A percentile compares a stretch with the other conserved stretches of the same genome.
phyloP scores from a whole-genome alignment of 1,140 invertebrate genomes.

The Condylostylus longicornis region DNA sequence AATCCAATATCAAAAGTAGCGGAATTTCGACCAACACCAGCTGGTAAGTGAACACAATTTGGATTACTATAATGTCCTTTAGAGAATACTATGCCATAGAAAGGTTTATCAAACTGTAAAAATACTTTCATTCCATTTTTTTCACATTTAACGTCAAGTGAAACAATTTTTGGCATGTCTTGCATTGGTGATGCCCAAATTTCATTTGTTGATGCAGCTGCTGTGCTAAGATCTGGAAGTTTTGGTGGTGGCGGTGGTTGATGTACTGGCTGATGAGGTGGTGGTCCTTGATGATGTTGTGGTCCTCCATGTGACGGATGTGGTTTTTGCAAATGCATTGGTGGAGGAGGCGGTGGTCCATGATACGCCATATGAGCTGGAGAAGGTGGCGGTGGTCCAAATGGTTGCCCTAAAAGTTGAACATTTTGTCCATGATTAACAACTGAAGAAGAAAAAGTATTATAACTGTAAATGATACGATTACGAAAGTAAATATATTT shows the following conservation, averaged over 20 bases:
- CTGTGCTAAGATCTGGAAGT: conserved; percentile 24
- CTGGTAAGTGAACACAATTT: conserved; percentile 80
- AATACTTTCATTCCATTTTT: conserved; percentile 88
- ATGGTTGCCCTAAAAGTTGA: conserved; percentile 32
- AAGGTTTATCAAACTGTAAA: conserved; percentile 83
- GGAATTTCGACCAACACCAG: conserved; percentile 66
- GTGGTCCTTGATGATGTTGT: conserved; percentile 13
- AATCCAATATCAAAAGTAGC: conserved; percentile 84
- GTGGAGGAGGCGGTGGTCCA: conserved; percentile 47
- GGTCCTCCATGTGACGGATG: conserved; percentile 36
- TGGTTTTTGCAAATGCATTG: conserved; percentile 36
- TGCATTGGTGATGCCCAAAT: conserved; percentile 63
- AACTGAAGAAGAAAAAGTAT: conserved; percentile 12
- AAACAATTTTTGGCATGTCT: conserved; percentile 83
- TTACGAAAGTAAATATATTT: conserved; percentile 7
- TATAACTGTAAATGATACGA: background rate
- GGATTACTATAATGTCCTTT: conserved; percentile 84
- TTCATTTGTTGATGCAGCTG: conserved; percentile 42
- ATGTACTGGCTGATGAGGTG: conserved; percentile 1
- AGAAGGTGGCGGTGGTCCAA: conserved; percentile 34
- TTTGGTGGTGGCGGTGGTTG: conserved; percentile 10
- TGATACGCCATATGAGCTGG: conserved; percentile 44
- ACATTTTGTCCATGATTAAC: conserved; percentile 24
- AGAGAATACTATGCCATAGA: conserved; percentile 87
- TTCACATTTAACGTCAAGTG: conserved; percentile 85